Conservation (phyloP, 2,888 invertebrate species). For the Melanostoma mellinum region DNA sequence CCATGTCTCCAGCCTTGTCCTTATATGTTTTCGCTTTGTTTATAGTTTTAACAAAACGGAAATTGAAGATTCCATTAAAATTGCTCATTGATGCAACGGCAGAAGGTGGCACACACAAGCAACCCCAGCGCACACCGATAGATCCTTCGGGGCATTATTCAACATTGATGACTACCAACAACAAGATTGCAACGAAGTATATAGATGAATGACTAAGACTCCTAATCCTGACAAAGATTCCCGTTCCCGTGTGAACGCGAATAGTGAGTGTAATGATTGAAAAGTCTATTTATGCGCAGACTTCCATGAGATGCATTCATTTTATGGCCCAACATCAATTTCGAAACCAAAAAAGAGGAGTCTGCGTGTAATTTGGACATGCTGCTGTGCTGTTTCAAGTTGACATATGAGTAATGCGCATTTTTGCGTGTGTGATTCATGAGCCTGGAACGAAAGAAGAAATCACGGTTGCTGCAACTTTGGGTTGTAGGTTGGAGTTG, state of each 20-base stretch:
- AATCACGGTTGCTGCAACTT: constrained; percentile 13
- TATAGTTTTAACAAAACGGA: constrained; percentile 56
- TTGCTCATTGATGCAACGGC: constrained; percentile 67
- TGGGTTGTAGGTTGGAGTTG: constrained; percentile 1
- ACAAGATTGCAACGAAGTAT: constrained; percentile 33
- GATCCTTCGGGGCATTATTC: constrained; percentile 52
- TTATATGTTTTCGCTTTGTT: background rate
- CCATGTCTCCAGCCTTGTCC: background rate
- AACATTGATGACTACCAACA: constrained; percentile 50
- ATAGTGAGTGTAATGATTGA: constrained; percentile 55
- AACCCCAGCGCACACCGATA: constrained; percentile 17
- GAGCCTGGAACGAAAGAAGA: constrained; percentile 8
- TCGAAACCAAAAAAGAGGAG: constrained; percentile 28
- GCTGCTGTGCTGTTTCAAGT: constrained; percentile 36
- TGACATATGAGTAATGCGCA: constrained; percentile 72
- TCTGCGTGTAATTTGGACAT: constrained; percentile 32
- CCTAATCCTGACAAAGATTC: constrained; percentile 57
- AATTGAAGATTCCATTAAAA: constrained; percentile 73
- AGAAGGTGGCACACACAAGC: constrained; percentile 32
- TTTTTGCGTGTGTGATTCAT: constrained; percentile 65
- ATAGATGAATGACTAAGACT: constrained; percentile 50
- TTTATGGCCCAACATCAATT: constrained; percentile 68
- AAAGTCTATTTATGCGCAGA: constrained; percentile 43
- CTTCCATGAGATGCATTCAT: constrained; percentile 39
- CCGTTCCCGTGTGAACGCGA: constrained; percentile 66